These are phyloP conservation scores for Incurvaria masculella DNA, from an alignment of 2,888 invertebrate species.

Conservation along the genomic window DNA sequence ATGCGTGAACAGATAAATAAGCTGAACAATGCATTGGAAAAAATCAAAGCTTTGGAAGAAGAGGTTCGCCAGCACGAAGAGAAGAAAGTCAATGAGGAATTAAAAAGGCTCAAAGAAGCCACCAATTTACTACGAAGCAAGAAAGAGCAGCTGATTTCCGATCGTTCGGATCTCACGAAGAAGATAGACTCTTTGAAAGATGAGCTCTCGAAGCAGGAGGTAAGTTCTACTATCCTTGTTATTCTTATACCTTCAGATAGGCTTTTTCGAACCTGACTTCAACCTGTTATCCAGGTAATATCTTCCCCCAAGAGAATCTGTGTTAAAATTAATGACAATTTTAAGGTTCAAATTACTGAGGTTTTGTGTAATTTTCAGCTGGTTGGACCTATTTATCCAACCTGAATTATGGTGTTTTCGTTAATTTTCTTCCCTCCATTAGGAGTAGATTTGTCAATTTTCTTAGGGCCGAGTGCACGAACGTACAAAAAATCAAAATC, in stretches of 20 bases:
- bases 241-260: too few species aligned
- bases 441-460: too few species aligned
- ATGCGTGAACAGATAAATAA: slow-evolving; percentile 41
- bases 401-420: slow-evolving; percentile 2
- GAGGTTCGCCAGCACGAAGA: slow-evolving; percentile 56
- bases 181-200: slow-evolving; percentile 55
- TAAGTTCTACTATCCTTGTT: slow-evolving; percentile 20
- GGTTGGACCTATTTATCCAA: neutral
- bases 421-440: too few species aligned
- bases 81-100: slow-evolving; percentile 51
- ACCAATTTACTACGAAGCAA: slow-evolving; percentile 48
- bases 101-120: slow-evolving; percentile 46
- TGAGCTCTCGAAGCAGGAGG: slow-evolving; percentile 57
- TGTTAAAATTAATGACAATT: too few species aligned
- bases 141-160: slow-evolving; percentile 41
- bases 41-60: slow-evolving; percentile 50
- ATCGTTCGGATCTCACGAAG: slow-evolving; percentile 42
- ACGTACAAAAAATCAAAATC: too few species aligned
- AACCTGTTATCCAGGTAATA: too few species aligned
- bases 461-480: too few species aligned
- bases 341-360: neutral
- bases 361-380: neutral
- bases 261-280: too few species aligned
- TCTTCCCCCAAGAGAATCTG: too few species aligned
- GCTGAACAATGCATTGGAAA: slow-evolving; percentile 40